Base-by-base conservation (phyloP, 92 coral and sea anemone genomes). In the Micromussa lordhowensis region DNA sequence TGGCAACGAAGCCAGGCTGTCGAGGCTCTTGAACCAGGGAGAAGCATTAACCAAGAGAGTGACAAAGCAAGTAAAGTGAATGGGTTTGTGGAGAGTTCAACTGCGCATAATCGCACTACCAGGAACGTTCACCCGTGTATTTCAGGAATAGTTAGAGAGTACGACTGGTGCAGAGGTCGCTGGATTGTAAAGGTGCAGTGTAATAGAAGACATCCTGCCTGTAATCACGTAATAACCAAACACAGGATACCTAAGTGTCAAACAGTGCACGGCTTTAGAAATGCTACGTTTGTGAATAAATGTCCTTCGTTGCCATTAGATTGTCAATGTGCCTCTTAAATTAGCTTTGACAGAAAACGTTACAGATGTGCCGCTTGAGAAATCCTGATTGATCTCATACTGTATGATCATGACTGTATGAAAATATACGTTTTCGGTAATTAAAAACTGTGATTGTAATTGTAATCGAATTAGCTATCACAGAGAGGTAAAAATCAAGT, bases 291-390 rank as follows among this genome's bases (percentile, higher is more conserved):
- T 21, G 19, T 72, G 35, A 21, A n/a, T 48, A 54, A 84, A 19
- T 84, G 87, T 36, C 8, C 49, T 55, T 1, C 55, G 5, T 58
- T 84, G 5, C 69, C 58, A 6, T 32, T 84, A 53, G 71, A 15
- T 3, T 84, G 87, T 11, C 53, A 84, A 24, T 84, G 87, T 35
- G 80, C 80, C 24, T 48, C 70, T 10, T 84, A 28, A 84, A 64
- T 63, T 24, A 10, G 66, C 51, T 58, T 58, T 58, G 8, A 19
- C 8, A 22, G 64, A 58, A 58, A 18, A 22, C 2, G 26, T 0
- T 19, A 44, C 51, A 44, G 13, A 44, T 44, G 51, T 44, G 51
- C 12, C 12, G 51, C 51, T 44, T 44, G 51, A 44, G 12, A 44
- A 44, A 44, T 44, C 51, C 51, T 44, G 51, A 40, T 4, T 40